Evolutionary conservation across 2,113 vertebrate species (phyloP).

Genomic region (Ctenomys sociabilis): DNA sequence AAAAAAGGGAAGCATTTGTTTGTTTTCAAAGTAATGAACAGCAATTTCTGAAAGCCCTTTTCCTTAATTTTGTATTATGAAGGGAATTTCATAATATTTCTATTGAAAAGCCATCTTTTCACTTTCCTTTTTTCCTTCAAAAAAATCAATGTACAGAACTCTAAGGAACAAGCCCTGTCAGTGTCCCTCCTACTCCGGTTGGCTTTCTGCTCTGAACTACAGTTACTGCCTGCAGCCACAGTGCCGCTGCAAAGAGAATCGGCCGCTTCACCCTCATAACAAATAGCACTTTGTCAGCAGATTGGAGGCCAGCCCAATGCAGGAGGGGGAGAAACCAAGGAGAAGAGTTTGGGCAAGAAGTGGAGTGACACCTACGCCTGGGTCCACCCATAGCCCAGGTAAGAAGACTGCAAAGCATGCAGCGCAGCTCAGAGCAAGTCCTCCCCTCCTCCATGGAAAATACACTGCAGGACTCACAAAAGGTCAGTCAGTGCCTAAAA

Average conservation of each 20-base stretch:
- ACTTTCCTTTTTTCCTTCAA: constrained; percentile 54
- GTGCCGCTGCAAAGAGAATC: constrained; percentile 73
- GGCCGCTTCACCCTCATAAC: constrained; percentile 78
- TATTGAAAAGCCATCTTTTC: constrained; percentile 56
- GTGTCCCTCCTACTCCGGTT: constrained; percentile 67
- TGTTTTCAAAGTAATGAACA: constrained; percentile 34
- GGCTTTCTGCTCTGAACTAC: constrained; percentile 70
- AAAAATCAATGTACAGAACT: constrained; percentile 60
- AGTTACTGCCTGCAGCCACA: constrained; percentile 77
- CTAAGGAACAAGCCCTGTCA: constrained; percentile 62
- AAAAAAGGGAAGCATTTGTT: neutral
- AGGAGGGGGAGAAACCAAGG: constrained; percentile 64
- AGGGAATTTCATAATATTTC: constrained; percentile 62
- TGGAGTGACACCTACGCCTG: constrained; percentile 24
- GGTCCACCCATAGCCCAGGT: constrained; percentile 53
- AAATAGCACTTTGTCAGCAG: constrained; percentile 81
- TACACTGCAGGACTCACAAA: neutral
- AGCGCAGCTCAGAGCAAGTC: neutral
- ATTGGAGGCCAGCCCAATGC: constrained; percentile 75
- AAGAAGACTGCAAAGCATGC: constrained; percentile 38
- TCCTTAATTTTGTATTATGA: constrained; percentile 45
- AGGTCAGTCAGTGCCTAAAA: neutral
- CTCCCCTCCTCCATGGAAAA: neutral
- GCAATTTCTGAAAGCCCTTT: constrained; percentile 50
- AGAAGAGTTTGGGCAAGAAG: constrained; percentile 71